Conservation (phyloP, 1,140 invertebrate genomes). For the Aphidius ervi region DNA sequence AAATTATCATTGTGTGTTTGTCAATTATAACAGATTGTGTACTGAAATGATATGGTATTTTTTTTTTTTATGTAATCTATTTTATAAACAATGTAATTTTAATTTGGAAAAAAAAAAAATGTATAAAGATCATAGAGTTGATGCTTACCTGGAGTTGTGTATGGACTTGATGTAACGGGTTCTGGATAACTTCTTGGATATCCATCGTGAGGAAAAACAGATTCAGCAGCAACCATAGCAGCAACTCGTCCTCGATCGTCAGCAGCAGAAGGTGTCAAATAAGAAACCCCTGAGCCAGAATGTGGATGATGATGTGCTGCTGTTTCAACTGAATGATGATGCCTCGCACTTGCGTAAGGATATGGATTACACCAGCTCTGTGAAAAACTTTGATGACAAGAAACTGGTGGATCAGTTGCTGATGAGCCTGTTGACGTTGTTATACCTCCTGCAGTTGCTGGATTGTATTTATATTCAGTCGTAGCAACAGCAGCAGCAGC, state of each 20-base stretch:
- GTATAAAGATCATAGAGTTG: slow-evolving; percentile 23
- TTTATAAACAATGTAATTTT: too few relatives aligned
- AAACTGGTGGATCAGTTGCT: slow-evolving; percentile 55
- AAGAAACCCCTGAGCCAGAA: slow-evolving; percentile 55
- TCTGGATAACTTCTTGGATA: slow-evolving; percentile 76
- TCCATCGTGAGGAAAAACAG: slow-evolving; percentile 70
- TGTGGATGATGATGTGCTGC: slow-evolving; percentile 56
- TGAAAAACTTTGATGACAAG: slow-evolving; percentile 70
- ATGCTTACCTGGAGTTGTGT: slow-evolving; percentile 72
- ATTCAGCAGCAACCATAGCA: slow-evolving; percentile 63
- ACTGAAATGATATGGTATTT: too few relatives aligned
- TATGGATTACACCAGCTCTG: slow-evolving; percentile 72
- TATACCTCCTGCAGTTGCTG: slow-evolving; percentile 50
- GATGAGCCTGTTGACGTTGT: slow-evolving; percentile 58
- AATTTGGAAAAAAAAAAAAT: neutral
- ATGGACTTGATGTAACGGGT: slow-evolving; percentile 71
- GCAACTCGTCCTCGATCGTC: slow-evolving; percentile 62
- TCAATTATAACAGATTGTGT: too few relatives aligned
- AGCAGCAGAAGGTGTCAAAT: slow-evolving; percentile 59
- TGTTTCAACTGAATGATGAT: slow-evolving; percentile 54
- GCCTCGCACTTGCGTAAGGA: slow-evolving; percentile 62
- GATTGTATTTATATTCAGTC: slow-evolving; percentile 59
- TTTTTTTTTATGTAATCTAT: too few relatives aligned
- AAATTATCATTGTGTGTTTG: too few relatives aligned
- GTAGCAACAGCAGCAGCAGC: slow-evolving; percentile 47